phyloP scores from a whole-genome alignment of 2,113 vertebrate species.

The Gulo gulo region DNA sequence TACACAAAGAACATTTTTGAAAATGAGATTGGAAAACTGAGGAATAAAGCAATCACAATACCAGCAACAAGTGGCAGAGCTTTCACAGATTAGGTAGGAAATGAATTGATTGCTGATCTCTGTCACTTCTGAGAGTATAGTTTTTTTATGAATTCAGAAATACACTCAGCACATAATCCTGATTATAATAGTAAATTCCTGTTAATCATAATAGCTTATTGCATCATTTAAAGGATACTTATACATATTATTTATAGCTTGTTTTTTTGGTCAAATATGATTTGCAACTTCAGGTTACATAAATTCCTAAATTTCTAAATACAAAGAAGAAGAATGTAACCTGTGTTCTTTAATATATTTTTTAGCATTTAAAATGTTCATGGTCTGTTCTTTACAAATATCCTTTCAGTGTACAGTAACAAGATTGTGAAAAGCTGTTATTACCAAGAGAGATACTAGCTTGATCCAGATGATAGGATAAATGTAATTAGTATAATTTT shows the following conservation, averaged over 20 bases:
- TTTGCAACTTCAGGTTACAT: conserved; percentile 5
- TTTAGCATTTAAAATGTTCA: neutral
- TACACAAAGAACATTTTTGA: neutral
- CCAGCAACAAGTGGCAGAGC: neutral
- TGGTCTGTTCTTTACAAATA: neutral
- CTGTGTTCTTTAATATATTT: neutral
- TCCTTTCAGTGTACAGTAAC: neutral
- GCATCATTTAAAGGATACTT: neutral
- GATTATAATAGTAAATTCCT: neutral
- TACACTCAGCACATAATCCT: neutral
- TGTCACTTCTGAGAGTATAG: neutral
- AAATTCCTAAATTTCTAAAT: neutral
- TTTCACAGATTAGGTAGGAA: conserved; percentile 11
- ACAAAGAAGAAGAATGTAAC: neutral
- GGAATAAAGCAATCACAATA: neutral
- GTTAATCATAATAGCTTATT: neutral
- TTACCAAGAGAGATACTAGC: neutral
- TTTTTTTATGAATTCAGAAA: conserved; percentile 27
- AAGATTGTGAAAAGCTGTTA: neutral
- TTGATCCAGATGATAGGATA: conserved; percentile 12
- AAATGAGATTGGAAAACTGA: conserved; percentile 23
- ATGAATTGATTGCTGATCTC: neutral
- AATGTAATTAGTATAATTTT: conserved; percentile 27
- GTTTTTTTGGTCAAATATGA: neutral
- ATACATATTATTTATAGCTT: neutral